Conservation (phyloP, 2,113 vertebrate species). For the Phoxinus phoxinus region DNA sequence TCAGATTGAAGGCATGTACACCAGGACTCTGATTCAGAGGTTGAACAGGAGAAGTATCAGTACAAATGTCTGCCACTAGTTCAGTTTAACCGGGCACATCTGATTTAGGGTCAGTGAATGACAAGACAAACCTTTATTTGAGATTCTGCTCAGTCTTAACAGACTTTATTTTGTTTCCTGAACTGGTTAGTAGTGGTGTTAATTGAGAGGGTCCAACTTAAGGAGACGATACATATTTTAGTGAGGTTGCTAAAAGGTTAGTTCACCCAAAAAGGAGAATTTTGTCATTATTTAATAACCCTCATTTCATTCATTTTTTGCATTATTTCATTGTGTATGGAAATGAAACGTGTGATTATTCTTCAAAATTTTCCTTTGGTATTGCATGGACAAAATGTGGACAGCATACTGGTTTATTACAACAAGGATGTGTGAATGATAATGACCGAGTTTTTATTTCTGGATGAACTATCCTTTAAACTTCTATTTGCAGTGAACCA, state of each 20-base stretch:
- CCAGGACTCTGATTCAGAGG: not conserved
- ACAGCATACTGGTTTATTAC: not conserved
- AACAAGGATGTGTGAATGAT: not conserved
- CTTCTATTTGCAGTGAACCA: not conserved
- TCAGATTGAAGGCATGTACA: slow-evolving; percentile 14
- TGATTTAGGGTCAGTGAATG: not conserved
- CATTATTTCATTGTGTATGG: not conserved
- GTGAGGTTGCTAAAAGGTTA: not conserved
- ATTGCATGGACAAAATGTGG: not conserved
- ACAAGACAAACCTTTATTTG: not conserved
- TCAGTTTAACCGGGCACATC: not conserved
- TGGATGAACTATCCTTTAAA: not conserved
- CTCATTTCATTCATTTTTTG: not conserved
- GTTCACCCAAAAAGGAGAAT: not conserved
- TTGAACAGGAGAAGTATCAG: slow-evolving; percentile 15
- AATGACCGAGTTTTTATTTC: not conserved
- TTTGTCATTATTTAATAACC: not conserved
- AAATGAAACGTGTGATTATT: too few relatives aligned
- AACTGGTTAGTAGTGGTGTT: not conserved
- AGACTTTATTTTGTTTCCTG: not conserved
- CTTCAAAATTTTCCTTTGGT: not conserved
- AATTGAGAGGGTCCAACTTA: slow-evolving; percentile 17
- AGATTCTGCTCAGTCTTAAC: not conserved
- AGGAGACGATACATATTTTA: not conserved
- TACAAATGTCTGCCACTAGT: not conserved